phyloP scores from a whole-genome alignment of 2,113 vertebrate species.

The Corythornis madagascariensis region DNA sequence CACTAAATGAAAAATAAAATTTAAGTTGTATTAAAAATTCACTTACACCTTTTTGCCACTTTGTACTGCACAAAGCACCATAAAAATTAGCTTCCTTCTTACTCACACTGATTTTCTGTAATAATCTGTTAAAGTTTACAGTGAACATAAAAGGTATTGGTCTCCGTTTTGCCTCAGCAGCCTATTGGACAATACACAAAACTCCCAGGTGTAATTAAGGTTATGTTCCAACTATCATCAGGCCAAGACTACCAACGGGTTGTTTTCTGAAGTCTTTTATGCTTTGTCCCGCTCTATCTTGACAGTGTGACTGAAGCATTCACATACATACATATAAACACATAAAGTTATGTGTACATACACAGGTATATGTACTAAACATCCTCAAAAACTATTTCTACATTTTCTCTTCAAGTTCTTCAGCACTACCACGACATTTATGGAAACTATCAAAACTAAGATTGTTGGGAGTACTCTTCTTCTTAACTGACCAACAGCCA shows the following conservation, averaged over 20 bases:
- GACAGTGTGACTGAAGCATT: not conserved
- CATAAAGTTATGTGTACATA: fast-evolving
- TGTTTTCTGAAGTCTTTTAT: not conserved
- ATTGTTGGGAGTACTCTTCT: not conserved
- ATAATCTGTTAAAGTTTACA: not conserved
- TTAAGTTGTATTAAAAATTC: not conserved
- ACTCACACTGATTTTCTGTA: not conserved
- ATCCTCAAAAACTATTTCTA: not conserved
- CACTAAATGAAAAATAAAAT: not conserved
- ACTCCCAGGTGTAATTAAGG: not conserved
- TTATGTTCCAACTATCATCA: not conserved
- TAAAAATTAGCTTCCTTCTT: not conserved
- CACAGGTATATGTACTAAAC: not conserved
- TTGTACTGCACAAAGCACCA: not conserved
- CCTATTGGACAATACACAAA: not conserved
- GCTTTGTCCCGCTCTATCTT: not conserved
- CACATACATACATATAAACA: not conserved
- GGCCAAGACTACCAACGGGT: not conserved
- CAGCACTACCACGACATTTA: not conserved
- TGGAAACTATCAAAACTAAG: not conserved
- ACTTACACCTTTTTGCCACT: not conserved
- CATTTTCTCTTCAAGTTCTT: not conserved
- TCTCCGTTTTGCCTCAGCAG: not conserved
- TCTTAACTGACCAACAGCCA: not conserved
- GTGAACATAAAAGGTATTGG: not conserved